A percentile compares a stretch with the other conserved stretches of the same genome.
These are phyloP conservation scores for Salmo trutta DNA, from an alignment of 2,797 vertebrate species.

Conservation along the genomic window DNA sequence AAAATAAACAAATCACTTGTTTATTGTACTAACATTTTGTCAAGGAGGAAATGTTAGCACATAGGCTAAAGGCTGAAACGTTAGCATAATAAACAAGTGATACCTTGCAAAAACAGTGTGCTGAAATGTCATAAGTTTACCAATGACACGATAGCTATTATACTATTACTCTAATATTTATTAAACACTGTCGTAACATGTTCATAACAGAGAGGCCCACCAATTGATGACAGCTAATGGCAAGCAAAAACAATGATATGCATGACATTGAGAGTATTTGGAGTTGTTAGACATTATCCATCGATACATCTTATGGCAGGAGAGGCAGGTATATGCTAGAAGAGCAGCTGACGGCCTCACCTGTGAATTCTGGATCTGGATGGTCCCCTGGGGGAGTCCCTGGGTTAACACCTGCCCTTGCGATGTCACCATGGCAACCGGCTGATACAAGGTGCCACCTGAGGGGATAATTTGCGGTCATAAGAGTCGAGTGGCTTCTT, in stretches of 20 bases:
- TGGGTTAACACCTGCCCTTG: constrained; percentile 98
- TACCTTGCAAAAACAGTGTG: not conserved
- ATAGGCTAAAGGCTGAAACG: not conserved
- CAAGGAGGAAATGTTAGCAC: not conserved
- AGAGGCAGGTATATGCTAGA: not conserved
- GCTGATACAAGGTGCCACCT: constrained; percentile 98
- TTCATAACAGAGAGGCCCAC: not conserved
- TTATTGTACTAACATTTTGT: not conserved
- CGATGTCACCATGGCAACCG: constrained; percentile 98
- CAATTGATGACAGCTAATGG: not conserved
- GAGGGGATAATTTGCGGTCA: constrained; percentile 65
- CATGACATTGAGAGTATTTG: not conserved
- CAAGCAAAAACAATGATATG: not conserved
- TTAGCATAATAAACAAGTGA: not conserved
- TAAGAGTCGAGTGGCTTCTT: constrained; percentile 60
- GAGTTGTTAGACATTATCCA: not conserved
- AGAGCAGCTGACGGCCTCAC: constrained; percentile 68
- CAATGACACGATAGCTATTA: not conserved
- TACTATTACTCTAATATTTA: not conserved
- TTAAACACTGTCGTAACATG: not conserved
- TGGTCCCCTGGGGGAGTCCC: constrained; percentile 90
- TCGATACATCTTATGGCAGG: not conserved
- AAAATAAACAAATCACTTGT: not conserved
- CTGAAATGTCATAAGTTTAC: not conserved
- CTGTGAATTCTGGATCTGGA: constrained; percentile 97